A percentile compares a stretch with the other conserved stretches of the same genome.
phyloP scores from a whole-genome alignment of 2,888 invertebrate genomes.

The Zaprionus bogoriensis region DNA sequence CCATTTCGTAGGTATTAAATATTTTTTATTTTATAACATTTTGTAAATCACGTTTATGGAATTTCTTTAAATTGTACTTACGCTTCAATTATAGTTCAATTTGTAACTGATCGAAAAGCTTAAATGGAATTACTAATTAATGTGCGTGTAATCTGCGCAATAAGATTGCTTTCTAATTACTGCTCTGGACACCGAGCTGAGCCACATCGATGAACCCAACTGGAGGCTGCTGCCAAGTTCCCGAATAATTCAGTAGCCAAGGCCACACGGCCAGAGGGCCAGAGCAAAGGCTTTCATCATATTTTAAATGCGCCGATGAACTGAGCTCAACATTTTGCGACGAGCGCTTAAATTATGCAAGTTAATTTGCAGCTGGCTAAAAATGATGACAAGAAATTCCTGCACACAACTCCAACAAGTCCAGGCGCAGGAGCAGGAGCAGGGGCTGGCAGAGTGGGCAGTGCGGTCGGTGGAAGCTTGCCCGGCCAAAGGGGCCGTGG shows the following conservation, averaged over 20 bases:
- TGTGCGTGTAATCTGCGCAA: conserved; percentile 16
- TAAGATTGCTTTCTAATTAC: conserved; percentile 36
- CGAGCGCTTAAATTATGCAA: conserved; percentile 69
- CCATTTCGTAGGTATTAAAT: no score
- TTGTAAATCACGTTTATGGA: no score
- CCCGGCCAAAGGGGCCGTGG: no score
- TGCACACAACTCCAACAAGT: conserved; percentile 27
- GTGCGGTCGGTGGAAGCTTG: no score
- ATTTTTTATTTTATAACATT: no score
- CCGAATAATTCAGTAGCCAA: conserved; percentile 58
- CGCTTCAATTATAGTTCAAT: no score
- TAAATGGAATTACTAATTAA: conserved; percentile 1
- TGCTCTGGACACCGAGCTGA: conserved; percentile 2
- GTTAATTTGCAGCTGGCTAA: conserved; percentile 70
- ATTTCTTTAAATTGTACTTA: no score
- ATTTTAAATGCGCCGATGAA: conserved; percentile 66
- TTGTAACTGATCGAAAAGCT: not conserved
- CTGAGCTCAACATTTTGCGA: conserved; percentile 61
- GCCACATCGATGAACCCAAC: conserved; percentile 31
- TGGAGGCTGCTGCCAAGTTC: conserved; percentile 13
- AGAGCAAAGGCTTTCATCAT: conserved; percentile 36
- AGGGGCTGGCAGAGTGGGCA: not conserved
- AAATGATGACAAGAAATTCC: conserved; percentile 74
- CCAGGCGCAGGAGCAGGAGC: not conserved
- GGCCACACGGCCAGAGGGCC: conserved; percentile 37